phyloP scores from a whole-genome alignment of 2,888 invertebrate species.

The Drosophila imparisetae region DNA sequence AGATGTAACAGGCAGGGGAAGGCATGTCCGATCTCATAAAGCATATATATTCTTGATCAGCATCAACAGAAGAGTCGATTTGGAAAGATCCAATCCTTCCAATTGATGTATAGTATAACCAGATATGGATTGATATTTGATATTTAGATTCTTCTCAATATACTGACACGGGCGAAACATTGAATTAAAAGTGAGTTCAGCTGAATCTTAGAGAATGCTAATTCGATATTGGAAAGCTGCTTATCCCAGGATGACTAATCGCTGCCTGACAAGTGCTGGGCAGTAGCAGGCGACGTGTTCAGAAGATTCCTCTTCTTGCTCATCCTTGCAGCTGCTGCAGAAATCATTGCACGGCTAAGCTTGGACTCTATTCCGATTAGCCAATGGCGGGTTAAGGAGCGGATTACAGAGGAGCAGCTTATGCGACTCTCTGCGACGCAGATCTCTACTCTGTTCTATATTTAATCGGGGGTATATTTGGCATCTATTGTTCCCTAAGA shows the following conservation, averaged over 20 bases:
- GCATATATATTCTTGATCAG: neutral
- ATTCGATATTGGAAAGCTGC: too few species aligned
- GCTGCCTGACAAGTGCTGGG: neutral
- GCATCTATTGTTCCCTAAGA: neutral
- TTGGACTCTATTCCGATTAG: neutral
- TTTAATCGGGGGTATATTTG: neutral
- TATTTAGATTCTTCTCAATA: neutral
- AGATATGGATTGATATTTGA: neutral
- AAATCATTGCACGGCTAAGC: neutral
- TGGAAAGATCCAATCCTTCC: neutral
- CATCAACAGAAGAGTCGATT: neutral
- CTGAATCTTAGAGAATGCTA: neutral
- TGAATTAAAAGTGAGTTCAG: neutral
- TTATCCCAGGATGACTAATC: neutral
- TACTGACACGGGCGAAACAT: neutral
- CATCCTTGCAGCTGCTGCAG: too few species aligned
- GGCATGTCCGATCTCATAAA: neutral
- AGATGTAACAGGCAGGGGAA: neutral
- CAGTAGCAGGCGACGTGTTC: neutral
- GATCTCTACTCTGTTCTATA: neutral
- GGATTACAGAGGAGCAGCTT: neutral
- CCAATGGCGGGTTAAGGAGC: neutral
- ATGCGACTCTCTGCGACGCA: neutral
- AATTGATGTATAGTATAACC: neutral
- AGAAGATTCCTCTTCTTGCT: neutral